A percentile compares a stretch with the other conserved stretches of the same genome.
Conservation (phyloP, 2,113 vertebrate genomes). For the Probosciger aterrimus region DNA sequence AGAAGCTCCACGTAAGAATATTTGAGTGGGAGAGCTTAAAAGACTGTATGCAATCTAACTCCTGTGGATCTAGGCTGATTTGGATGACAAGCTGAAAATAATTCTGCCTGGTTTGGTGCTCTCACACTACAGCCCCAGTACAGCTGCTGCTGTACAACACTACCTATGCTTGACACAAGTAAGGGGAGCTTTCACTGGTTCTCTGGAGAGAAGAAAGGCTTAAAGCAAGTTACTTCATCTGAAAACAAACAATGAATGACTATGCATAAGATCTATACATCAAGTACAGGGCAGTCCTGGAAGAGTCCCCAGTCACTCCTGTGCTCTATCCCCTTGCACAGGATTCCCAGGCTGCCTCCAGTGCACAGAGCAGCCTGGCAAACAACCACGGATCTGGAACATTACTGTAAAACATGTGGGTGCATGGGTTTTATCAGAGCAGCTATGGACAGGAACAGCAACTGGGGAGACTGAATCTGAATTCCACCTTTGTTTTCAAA, state of each 20-base stretch:
- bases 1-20: neutral
- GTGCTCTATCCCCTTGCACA: neutral
- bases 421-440: neutral
- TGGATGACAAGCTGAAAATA: neutral
- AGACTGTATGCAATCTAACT: neutral
- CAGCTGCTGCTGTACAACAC: neutral
- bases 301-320: neutral
- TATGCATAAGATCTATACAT: fast-evolving
- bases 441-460: neutral
- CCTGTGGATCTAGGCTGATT: neutral
- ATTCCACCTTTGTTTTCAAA: neutral
- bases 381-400: neutral
- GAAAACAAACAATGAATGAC: neutral
- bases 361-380: neutral
- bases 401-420: neutral
- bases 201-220: neutral
- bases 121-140: neutral
- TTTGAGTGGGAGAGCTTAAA: neutral
- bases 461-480: neutral
- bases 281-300: neutral
- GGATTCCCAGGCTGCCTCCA: neutral
- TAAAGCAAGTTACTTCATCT: neutral
- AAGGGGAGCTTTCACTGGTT: neutral
- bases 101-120: neutral
- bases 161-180: neutral